Evolutionary conservation across 2,113 vertebrate genomes (phyloP), one percentile per base, ranked within the genome.

Genomic region (Coptodon bakossiorum): DNA sequence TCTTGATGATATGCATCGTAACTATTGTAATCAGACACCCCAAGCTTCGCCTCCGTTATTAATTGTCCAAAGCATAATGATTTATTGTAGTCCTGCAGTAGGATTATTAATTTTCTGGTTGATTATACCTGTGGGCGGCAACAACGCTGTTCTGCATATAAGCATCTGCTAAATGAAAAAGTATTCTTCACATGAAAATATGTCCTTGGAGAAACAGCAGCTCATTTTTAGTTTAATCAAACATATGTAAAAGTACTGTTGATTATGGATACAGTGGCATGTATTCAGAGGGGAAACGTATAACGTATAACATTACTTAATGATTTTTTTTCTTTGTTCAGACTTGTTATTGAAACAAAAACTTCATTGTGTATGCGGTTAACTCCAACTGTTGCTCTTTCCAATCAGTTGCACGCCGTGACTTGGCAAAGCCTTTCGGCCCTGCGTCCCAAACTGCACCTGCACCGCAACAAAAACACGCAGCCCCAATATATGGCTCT

Each of bases 91-190:
- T 95, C 95, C 96, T 95, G 97, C 96, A 97, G 95, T 96, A 97
- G 98, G 96, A 98, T 98, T 98, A 98, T 98, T 98, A 97, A 99
- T 98, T 98, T 98, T 98, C 97, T 97, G 97, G 96, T 97, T 98
- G 97, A 98, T 98, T 98, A 97, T 98, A 97, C 97, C 97, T 97
- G 97, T 98, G 97, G 98, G 98, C 96, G 92, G 97, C 94, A 97
- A 97, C 97, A 97, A 94, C 96, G 96, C 95, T 94, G 93, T 94
- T 96, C 95, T 91, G 96, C 96, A 96, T 96, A 96, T 94, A 96
- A 96, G 95, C 94, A 94, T 94, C 93, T 97, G 96, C 96, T 96
- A 97, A 97, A 97, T 95, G 95, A 94, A 94, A 94, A 95, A 95
- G 93, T 89, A 88, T 96, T 95, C 94, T 96, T 95, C 94, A 96